Base-by-base conservation (phyloP, 2,797 vertebrate genomes). In the Halcyon badia region DNA sequence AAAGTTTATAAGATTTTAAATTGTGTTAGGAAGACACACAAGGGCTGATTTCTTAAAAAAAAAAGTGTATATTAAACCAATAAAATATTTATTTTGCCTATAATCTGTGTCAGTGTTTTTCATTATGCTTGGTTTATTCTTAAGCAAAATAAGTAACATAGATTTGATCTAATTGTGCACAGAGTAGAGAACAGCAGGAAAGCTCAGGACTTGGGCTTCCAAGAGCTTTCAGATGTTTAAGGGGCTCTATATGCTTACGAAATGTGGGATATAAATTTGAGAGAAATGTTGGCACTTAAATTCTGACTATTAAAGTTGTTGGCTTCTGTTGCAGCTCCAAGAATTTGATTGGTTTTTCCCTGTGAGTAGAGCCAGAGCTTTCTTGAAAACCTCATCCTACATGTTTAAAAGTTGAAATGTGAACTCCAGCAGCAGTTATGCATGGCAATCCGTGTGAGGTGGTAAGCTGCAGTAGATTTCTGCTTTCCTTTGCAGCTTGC, bases 1-100 rank as follows among this genome's bases (percentile, higher is more conserved):
- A 97, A 98, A 83, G 77, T 93, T 94, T 97, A 92, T 96, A 97
- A 98, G 87, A 62, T 97, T 98, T 98, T 89, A 95, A 97, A 95
- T 97, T 97, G 93, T 98, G 90, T 98, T 97, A 98, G 98, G 98
- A 98, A 97, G 98, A 98, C 97, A 98, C 98, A 98, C 98, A 98
- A 99, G 98, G 98, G 98, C 98, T 98, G 98, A 98, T 98, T 98
- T 98, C 98, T 98, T 96, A 97, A 20, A 66, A 35, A 97, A 97
- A 94, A 86, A 95, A 49, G 42, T 95, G 96, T 95, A 95, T 97
- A 98, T 98, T 98, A 98, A 98, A 99, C 98, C 98, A 99, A 99
- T 99, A 99, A 99, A 99, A 98, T 99, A 99, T 99, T 99, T 99
- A 99, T 99, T 99, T 99, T 99, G 97, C 98, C 97, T 99, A 99